Percentiles rank a stretch among this genome's conserved stretches.
Evolutionary conservation across 2,113 vertebrate genomes (phyloP).

Genomic region (Dissostichus mawsoni): DNA sequence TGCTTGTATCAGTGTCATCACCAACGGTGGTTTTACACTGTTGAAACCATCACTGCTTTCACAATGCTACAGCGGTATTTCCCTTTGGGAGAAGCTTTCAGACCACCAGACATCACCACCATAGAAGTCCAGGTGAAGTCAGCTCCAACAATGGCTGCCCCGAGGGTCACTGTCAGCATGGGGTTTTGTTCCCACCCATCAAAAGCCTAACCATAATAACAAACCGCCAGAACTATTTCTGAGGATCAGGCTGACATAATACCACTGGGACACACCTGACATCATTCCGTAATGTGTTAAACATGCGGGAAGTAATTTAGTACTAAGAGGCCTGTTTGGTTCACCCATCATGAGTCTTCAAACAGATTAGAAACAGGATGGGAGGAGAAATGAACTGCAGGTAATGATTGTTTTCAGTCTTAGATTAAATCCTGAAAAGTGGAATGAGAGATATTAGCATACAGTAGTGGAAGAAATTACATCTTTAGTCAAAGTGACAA

Average conservation of each 20-base stretch:
- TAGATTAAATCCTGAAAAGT: background rate
- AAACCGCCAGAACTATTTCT: conserved; percentile 33
- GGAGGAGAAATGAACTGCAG: background rate
- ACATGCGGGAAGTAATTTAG: conserved; percentile 16
- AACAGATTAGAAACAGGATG: background rate
- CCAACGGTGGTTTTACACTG: conserved; percentile 18
- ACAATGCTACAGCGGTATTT: conserved; percentile 46
- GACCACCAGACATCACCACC: conserved; percentile 31
- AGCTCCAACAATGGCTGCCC: conserved; percentile 56
- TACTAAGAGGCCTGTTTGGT: background rate
- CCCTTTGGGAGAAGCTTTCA: conserved; percentile 39
- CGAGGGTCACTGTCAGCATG: conserved; percentile 42
- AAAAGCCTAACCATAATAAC: conserved; percentile 39
- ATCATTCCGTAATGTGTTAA: conserved; percentile 28
- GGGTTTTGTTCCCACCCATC: conserved; percentile 42
- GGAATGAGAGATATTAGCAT: background rate
- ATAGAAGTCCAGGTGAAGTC: conserved; percentile 46
- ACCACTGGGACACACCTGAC: conserved; percentile 16
- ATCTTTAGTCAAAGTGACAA: too few species aligned
- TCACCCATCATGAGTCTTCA: background rate
- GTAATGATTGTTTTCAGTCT: background rate
- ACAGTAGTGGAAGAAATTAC: background rate
- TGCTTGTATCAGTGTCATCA: conserved; percentile 50
- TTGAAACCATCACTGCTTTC: conserved; percentile 26
- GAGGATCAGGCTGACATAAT: conserved; percentile 23